Conservation (phyloP, 2,113 vertebrate genomes). For the Myotis davidii region DNA sequence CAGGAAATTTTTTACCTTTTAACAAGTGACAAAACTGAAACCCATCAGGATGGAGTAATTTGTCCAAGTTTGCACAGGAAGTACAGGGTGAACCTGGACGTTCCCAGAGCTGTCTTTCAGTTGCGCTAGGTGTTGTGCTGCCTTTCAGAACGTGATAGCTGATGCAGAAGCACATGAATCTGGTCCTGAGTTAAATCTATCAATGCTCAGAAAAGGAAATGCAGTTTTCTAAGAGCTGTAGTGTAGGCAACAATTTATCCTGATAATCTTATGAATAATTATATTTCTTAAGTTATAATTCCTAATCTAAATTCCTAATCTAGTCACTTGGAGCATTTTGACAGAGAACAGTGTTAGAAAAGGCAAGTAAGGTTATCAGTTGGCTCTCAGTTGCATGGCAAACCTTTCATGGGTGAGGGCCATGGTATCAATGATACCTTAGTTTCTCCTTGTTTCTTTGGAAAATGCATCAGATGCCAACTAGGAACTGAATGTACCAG, state of each 20-base stretch:
- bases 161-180: background rate
- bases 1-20: constrained; percentile 21
- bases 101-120: background rate
- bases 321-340: background rate
- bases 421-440: background rate
- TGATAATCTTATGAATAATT: background rate
- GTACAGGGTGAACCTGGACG: background rate
- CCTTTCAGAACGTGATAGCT: background rate
- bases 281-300: constrained; percentile 16
- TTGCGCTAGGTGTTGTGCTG: background rate
- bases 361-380: background rate
- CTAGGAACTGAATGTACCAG: background rate
- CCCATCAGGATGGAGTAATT: background rate
- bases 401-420: background rate
- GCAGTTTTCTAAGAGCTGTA: background rate
- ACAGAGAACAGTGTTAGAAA: background rate
- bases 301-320: background rate
- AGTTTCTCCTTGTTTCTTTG: constrained; percentile 14
- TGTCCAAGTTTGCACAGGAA: constrained; percentile 7
- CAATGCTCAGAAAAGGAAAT: background rate
- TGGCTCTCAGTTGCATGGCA: background rate
- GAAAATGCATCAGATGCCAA: background rate
- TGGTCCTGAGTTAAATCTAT: background rate
- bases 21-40: background rate
- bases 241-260: background rate